Evolutionary conservation across 2,888 invertebrate genomes (phyloP), one percentile per base, ranked within the genome.

Genomic region (Syritta pipiens): DNA sequence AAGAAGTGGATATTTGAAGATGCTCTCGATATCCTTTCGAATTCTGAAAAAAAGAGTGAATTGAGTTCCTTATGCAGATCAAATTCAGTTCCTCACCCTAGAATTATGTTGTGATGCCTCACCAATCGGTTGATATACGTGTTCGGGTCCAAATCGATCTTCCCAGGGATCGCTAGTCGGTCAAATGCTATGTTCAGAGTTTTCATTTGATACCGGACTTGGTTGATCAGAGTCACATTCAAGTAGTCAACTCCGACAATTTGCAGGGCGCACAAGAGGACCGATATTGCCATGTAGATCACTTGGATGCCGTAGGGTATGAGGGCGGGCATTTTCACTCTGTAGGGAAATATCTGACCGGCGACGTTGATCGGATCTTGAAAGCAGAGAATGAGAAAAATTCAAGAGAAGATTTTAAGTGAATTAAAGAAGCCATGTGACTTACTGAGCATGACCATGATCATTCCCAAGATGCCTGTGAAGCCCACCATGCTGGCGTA

Each of bases 141-240:
- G 10, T 82, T 67, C 0, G 71, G 4, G 74, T 17, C 83, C 59
- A 4, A 6, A 6, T 35, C 2, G 0, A 9, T 3, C 12, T 30
- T 3, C 26, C 14, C 26, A 5, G 20, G 6, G 4, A 22, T 4
- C 1, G 9, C 37, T 3, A 85, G 81, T 12, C 83, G 81, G 3
- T 84, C 83, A 14, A 86, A 86, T 46, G 84, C 62, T 28, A 85
- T 49, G 51, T 83, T 84, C 2, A 86, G 69, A 0, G 84, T 83
- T 44, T 84, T 84, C 3, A 86, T 81, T 46, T 86, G 86, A 77
- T 83, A 84, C 17, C 86, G 83, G 6, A 85, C 83, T 28, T 86
- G 85, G 53, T 83, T 85, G 67, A 86, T 85, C 1, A 86, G 42
- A 5, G 82, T 81, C 0, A 85, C 65, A 59, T 85, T 85, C 2